phyloP scores from a whole-genome alignment of 2,113 vertebrate species.

The Brachyhypopomus occidentalis region DNA sequence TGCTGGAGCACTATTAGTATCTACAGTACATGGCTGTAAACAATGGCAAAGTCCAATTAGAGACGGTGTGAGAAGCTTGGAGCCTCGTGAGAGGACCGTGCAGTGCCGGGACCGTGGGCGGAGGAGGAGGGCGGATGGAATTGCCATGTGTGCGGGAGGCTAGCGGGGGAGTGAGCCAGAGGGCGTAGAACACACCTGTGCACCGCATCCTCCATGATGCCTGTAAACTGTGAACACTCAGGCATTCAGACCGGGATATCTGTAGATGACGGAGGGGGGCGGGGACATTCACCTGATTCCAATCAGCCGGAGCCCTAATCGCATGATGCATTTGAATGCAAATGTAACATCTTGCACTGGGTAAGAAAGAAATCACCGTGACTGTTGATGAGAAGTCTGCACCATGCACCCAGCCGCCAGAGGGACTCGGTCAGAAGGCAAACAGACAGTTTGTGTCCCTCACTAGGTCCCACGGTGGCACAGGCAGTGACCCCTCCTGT shows the following conservation, averaged over 20 bases:
- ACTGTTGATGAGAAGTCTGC: conserved; percentile 20
- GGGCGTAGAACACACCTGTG: not conserved
- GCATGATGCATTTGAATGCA: not conserved
- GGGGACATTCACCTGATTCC: not conserved
- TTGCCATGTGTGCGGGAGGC: not conserved
- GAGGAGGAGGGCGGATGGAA: not conserved
- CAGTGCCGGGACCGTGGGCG: not conserved
- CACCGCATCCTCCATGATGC: conserved; percentile 7
- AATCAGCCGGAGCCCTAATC: not conserved
- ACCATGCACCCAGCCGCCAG: conserved; percentile 35
- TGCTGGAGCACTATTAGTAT: not conserved
- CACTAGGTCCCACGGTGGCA: conserved; percentile 15
- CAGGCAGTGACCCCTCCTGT: conserved; percentile 41
- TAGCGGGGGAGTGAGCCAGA: no score
- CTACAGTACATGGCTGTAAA: not conserved
- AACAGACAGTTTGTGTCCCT: conserved; percentile 36
- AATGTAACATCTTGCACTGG: not conserved
- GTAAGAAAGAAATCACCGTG: not conserved
- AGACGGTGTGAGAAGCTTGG: conserved; percentile 30
- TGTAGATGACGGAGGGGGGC: not conserved
- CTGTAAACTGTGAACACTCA: conserved; percentile 27
- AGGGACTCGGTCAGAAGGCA: conserved; percentile 21
- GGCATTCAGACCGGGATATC: not conserved
- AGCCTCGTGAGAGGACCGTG: conserved; percentile 37
- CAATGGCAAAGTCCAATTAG: conserved; percentile 16